Evolutionary conservation across 2,888 invertebrate genomes (phyloP), one percentile per base, ranked within the genome.

Genomic region (Cephonodes hylas): DNA sequence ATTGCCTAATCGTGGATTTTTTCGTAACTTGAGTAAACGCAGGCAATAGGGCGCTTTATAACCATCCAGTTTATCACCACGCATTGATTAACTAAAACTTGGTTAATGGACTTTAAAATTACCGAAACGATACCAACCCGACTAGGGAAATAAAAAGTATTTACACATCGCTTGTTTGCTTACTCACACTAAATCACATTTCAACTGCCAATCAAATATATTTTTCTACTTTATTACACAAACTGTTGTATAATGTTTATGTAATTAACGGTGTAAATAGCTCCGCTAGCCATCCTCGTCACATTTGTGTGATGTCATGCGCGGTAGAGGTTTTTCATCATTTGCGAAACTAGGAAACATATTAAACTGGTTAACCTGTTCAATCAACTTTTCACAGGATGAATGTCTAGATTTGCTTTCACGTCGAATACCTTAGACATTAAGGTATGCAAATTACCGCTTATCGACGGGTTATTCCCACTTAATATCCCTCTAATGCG

Each of bases 401-500:
- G 18, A 27, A 53, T 10, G 18, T 27, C 18, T 53, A 27, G n/a
- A 27, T 27, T 18, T 18, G 15, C 31, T 23, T 25, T 10, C 27
- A 53, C 18, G 31, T 53, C 38, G n/a, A 23, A 38, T 42, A 57
- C 38, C 22, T 58, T 10, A 20, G 20, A 53, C 18, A 53, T 38
- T 27, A 42, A 10, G 53, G 13, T 60, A 72, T 74, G 80, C 83
- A 80, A 84, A 84, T 81, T 81, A 82, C 64, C 68, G 68, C 63
- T 72, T 84, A 86, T 86, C 83, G 67, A 64, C 25, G 27, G 58
- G 80, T 83, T 85, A 86, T 83, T 83, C 80, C 78, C 81, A 78
- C 63, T 65, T 83, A 85, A 88, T 86, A 85, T 79, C 75, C 80
- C 83, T 80, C 86, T 91, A 91, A 91, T 91, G 90, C 88, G 73